Base-by-base conservation (phyloP, 2,888 invertebrate species). In the Eupithecia subfuscata region DNA sequence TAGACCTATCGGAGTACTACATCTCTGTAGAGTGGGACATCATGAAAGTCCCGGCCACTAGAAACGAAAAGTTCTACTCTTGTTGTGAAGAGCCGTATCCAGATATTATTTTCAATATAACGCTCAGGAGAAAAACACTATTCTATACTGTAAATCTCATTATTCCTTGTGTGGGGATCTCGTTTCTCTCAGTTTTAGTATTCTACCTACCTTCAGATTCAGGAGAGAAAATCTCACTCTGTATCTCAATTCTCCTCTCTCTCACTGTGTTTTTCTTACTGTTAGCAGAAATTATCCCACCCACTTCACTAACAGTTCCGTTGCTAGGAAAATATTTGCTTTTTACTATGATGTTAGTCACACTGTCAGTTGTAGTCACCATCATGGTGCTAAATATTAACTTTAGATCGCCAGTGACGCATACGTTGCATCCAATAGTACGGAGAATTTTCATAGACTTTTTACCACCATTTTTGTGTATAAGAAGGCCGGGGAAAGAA, bases 11-110 rank as follows among this genome's bases (percentile, higher is more conserved):
- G 86, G 98, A 98, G 92, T 98, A 98, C 92, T 98, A 98, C 95
- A 98, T 98, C 91, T 98, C 98, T 86, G 99, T 99, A 77, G 99
- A 99, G 95, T 99, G 99, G 99, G 99, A 99, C 94, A 98, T 98
- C 85, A 97, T 99, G 96, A 96, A 97, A 80, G 98, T 98, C 82
- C 98, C 98, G 74, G 98, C 98, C 64, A 97, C 97, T 80, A 96
- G 98, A 83, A 98, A 98, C 90, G 98, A 98, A 89, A 98, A 98
- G 90, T 98, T 97, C 93, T 98, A 99, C 96, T 98, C 98, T 86
- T 99, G 99, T 95, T 99, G 99, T 92, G 98, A 98, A 91, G 98
- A 99, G 92, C 99, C 99, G 77, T 99, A 98, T 89, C 97, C 98
- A 75, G 99, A 99, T 95, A 99, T 99, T 88, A 98, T 99, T 85